Evolutionary conservation across 2,797 vertebrate species (phyloP).

Genomic region (Melopsittacus undulatus): DNA sequence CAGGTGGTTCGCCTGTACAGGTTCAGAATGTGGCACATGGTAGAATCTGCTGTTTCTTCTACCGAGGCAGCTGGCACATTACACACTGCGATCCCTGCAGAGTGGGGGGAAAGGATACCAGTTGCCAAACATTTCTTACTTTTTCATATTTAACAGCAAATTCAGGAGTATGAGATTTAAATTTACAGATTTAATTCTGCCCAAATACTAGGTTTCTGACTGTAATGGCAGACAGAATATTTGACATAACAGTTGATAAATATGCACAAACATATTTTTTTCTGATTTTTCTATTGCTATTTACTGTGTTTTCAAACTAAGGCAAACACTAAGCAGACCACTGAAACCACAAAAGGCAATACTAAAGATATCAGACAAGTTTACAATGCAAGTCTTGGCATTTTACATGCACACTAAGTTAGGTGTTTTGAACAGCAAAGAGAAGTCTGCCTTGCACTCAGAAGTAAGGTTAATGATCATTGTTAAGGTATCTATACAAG

Average conservation of each 20-base stretch:
- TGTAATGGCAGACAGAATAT: background rate
- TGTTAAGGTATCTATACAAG: background rate
- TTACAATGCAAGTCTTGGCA: background rate
- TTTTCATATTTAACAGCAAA: background rate
- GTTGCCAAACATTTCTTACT: background rate
- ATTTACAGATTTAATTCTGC: background rate
- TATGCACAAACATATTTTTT: background rate
- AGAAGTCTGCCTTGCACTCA: background rate
- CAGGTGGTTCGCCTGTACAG: conserved; percentile 96
- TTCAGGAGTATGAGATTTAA: background rate
- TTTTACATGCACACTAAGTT: background rate
- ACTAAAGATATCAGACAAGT: background rate
- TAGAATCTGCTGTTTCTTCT: conserved; percentile 96
- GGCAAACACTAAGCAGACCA: background rate
- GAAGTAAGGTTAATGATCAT: background rate
- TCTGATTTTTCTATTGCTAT: background rate
- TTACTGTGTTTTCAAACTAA: background rate
- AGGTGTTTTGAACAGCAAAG: background rate
- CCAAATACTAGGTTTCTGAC: background rate
- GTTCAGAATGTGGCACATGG: conserved; percentile 97
- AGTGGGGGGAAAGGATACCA: background rate
- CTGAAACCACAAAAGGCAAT: background rate
- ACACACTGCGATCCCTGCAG: conserved; percentile 93
- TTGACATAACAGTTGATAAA: background rate
- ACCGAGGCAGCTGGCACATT: conserved; percentile 97